These are phyloP conservation scores for Tuberolachnus salignus DNA, from an alignment of 2,888 invertebrate genomes.

Conservation along the genomic window DNA sequence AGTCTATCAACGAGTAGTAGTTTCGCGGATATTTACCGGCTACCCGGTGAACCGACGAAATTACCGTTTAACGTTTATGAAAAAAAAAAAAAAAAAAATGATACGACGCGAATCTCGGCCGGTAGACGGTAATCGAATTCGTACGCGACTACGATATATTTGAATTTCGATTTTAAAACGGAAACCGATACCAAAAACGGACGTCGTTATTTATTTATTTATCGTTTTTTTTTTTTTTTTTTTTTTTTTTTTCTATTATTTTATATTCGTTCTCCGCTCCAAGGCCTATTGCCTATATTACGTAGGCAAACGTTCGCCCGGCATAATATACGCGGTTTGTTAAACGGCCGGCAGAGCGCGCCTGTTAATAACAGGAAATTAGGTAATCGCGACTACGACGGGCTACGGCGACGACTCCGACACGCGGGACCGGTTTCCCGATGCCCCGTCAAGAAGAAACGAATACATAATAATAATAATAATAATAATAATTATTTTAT, in stretches of 20 bases:
- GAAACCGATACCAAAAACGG: conserved; percentile 51
- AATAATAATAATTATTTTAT: conserved; percentile 20
- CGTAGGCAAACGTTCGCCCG: conserved; percentile 24
- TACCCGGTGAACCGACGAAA: too few relatives aligned
- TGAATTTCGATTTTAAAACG: conserved; percentile 47
- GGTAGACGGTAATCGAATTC: neutral
- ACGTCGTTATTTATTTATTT: conserved; percentile 48
- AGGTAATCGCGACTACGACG: too few relatives aligned
- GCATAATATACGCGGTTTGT: conserved; percentile 46
- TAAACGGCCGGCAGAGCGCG: conserved; percentile 46
- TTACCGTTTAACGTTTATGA: too few relatives aligned
- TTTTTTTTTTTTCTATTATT: too few relatives aligned
- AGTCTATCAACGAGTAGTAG: too few relatives aligned
- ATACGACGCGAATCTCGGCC: too few relatives aligned
- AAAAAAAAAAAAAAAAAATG: too few relatives aligned
- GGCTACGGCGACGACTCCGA: conserved; percentile 30
- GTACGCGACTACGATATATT: neutral
- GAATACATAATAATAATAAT: too few relatives aligned
- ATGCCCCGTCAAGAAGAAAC: conserved; percentile 6
- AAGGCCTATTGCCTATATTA: conserved; percentile 28
- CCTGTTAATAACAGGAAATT: conserved; percentile 55
- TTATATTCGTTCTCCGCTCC: conserved; percentile 42
- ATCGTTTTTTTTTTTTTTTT: too few relatives aligned
- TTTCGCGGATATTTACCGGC: too few relatives aligned
- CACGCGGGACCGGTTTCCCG: conserved; percentile 49